A percentile compares a stretch with the other conserved stretches of the same genome.
Evolutionary conservation across 2,888 invertebrate species (phyloP).

Genomic region (Sarcophaga carnaria): DNA sequence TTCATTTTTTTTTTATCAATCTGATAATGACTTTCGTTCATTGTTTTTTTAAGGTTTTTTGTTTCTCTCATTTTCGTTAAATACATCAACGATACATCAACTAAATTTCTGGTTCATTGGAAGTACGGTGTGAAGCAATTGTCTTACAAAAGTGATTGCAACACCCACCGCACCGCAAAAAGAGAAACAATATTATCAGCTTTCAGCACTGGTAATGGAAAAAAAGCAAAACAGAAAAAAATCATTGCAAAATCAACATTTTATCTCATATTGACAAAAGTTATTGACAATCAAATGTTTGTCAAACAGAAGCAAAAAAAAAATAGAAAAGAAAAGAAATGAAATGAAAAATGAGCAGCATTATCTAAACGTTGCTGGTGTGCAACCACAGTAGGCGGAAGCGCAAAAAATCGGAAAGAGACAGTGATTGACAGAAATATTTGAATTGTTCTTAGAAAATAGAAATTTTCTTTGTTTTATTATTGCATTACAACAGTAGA

Average conservation of each 20-base stretch:
- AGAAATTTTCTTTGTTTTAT: no score
- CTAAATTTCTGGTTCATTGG: constrained; percentile 35
- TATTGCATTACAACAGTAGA: no score
- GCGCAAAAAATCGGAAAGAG: no score
- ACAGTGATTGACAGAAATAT: no score
- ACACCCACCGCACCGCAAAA: constrained; percentile 17
- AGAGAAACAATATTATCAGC: background rate
- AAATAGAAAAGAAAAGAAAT: background rate
- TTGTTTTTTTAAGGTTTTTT: background rate
- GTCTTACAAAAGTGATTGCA: constrained; percentile 16
- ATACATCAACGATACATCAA: background rate
- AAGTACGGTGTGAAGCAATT: background rate
- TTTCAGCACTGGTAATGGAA: background rate
- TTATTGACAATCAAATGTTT: background rate
- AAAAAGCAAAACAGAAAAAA: background rate
- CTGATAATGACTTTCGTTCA: constrained; percentile 40
- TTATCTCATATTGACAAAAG: background rate
- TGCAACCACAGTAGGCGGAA: no score
- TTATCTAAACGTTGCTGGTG: no score
- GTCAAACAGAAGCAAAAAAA: background rate
- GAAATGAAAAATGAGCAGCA: no score
- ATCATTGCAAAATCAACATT: background rate
- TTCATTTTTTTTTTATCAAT: background rate
- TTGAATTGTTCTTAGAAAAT: no score
- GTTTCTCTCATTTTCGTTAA: background rate